A percentile compares a stretch with the other conserved stretches of the same genome.
Evolutionary conservation across 2,797 vertebrate species (phyloP).

Genomic region (Melanotaenia trifasciata): DNA sequence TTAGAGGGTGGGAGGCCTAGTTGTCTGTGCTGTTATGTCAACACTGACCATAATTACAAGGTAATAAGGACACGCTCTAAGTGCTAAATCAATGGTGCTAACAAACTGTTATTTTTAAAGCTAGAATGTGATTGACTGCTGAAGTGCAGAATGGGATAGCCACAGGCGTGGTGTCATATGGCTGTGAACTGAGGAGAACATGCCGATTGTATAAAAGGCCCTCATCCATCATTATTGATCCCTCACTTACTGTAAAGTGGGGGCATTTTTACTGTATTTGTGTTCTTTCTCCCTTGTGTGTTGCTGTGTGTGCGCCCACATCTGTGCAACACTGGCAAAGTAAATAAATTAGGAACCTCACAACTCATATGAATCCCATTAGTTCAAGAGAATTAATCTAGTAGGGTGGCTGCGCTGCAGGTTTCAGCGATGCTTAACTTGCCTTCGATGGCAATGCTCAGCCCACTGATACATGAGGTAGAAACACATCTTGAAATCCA

Average conservation of each 20-base stretch:
- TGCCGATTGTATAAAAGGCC: conserved; percentile 81
- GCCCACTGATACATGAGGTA: conserved; percentile 85
- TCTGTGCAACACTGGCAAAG: conserved; percentile 72
- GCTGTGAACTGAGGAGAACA: conserved; percentile 81
- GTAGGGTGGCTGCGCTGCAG: conserved; percentile 65
- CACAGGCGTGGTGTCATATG: conserved; percentile 80
- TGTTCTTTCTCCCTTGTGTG: conserved; percentile 46
- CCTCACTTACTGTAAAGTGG: conserved; percentile 84
- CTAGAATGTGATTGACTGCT: conserved; percentile 83
- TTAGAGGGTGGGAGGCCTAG: conserved; percentile 76
- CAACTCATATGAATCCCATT: conserved; percentile 91
- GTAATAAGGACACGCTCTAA: conserved; percentile 87
- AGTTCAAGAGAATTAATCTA: conserved; percentile 91
- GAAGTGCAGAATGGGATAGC: conserved; percentile 78
- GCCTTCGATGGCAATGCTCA: conserved; percentile 63
- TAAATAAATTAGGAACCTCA: conserved; percentile 82
- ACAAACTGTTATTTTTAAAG: conserved; percentile 88
- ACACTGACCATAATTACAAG: conserved; percentile 88
- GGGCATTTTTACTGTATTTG: conserved; percentile 81
- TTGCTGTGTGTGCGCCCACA: conserved; percentile 31
- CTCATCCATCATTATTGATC: conserved; percentile 84
- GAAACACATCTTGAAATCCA: conserved; percentile 86
- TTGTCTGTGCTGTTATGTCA: conserved; percentile 86
- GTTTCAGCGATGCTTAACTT: conserved; percentile 75
- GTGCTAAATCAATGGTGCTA: conserved; percentile 89